These are phyloP conservation scores for Drosophila pruinosa DNA, from an alignment of 1,140 invertebrate genomes.

Conservation along the genomic window DNA sequence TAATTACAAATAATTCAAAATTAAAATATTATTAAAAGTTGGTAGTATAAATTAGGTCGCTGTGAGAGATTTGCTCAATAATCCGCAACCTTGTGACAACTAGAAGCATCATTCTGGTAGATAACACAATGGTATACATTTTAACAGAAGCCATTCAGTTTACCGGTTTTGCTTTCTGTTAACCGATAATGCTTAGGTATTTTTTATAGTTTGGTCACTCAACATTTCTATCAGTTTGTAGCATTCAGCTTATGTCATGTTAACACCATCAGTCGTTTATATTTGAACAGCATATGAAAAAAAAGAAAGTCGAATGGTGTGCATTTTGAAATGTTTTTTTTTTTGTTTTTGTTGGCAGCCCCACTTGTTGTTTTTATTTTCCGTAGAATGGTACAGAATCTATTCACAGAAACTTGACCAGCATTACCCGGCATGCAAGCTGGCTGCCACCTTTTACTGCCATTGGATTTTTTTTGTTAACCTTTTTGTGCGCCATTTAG, in stretches of 20 bases:
- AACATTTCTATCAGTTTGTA: background rate
- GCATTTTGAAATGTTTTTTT: conserved; percentile 24
- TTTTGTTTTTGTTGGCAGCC: conserved; percentile 40
- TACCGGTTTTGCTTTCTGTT: background rate
- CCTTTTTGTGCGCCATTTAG: conserved; percentile 42
- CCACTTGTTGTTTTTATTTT: conserved; percentile 48
- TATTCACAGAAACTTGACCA: conserved; percentile 17
- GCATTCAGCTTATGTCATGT: conserved; percentile 12
- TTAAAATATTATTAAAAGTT: too few relatives aligned
- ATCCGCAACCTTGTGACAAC: too few relatives aligned
- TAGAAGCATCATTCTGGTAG: too few relatives aligned
- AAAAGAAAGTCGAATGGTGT: conserved; percentile 24
- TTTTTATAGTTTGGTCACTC: background rate
- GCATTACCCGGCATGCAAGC: conserved; percentile 24
- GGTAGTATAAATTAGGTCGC: too few relatives aligned
- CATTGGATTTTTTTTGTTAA: conserved; percentile 22
- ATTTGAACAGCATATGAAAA: conserved; percentile 23
- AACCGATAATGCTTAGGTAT: background rate
- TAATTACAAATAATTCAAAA: too few relatives aligned
- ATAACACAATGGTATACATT: too few relatives aligned
- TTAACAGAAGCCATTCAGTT: too few relatives aligned
- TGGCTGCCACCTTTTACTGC: conserved; percentile 45
- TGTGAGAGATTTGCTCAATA: too few relatives aligned
- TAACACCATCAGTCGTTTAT: background rate
- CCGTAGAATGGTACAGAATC: background rate